Evolutionary conservation across 1,140 invertebrate species (phyloP), one percentile per base, ranked within the genome.

Genomic region (Bombus difficillimus): DNA sequence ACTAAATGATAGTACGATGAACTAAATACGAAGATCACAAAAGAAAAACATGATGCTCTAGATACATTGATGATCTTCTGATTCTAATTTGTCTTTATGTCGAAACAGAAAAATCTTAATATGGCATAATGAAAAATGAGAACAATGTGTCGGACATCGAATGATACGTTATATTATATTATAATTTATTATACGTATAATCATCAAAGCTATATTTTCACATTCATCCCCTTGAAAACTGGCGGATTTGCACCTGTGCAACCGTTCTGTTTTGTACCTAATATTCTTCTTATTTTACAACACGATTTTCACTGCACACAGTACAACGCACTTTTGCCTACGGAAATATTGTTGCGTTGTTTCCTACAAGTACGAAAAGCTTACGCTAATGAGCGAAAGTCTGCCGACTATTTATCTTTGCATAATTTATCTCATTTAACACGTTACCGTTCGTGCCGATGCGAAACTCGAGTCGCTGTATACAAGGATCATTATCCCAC

Each of bases 311-410:
- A 53, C 47, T 53, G 47, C 0, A 18, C 64, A 6, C 64, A n/a
- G n/a, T 32, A 15, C 2, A 66, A 32, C 15, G n/a, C 32, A 18
- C 6, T 32, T n/a, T 32, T 32, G 2, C 6, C 64, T 18, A 13
- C 15, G n/a, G n/a, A 66, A 66, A 66, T 13, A 15, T 32, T 32
- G n/a, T 64, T 32, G 13, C n/a, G n/a, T 66, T 66, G n/a, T 66
- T 66, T 34, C n/a, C 64, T 32, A n/a, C 64, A 32, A 32, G 15
- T 18, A 66, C n/a, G 5, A 8, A 15, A 66, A 32, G 64, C 64
- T 66, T 66, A 66, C 64, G 64, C 15, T 66, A 66, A 66, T 66
- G 64, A 66, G 64, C 64, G 64, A 66, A 32, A 66, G n/a, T 66
- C 62, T 32, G 62, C n/a, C 62, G 62, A 18, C 62, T 66, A 66